Evolutionary conservation across 2,797 vertebrate species (phyloP).

Genomic region (Alfaro cultratus): DNA sequence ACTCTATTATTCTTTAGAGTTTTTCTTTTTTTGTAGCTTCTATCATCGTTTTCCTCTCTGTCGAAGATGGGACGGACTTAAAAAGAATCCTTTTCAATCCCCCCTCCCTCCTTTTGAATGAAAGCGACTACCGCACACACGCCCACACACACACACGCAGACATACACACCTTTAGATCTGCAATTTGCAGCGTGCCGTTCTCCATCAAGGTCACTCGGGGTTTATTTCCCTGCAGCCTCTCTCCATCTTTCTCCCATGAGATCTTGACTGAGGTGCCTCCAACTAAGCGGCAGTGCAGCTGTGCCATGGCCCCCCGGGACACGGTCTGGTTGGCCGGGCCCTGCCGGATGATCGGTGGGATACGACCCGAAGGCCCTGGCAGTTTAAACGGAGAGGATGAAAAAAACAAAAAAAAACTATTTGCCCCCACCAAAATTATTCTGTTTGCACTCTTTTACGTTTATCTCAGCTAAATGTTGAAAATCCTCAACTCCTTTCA

Average conservation of each 20-base stretch:
- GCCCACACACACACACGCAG: slow-evolving; percentile 70
- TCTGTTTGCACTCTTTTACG: neutral
- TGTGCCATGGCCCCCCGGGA: slow-evolving; percentile 77
- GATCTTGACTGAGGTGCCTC: slow-evolving; percentile 82
- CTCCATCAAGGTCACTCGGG: slow-evolving; percentile 86
- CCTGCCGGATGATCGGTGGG: slow-evolving; percentile 86
- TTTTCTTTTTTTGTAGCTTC: slow-evolving; percentile 18
- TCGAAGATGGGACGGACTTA: slow-evolving; percentile 18
- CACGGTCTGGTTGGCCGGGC: slow-evolving; percentile 88
- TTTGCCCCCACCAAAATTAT: neutral
- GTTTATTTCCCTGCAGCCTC: slow-evolving; percentile 80
- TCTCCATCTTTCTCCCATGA: slow-evolving; percentile 91
- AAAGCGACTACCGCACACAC: neutral
- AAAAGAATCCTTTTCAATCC: slow-evolving; percentile 30
- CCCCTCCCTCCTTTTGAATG: slow-evolving; percentile 11
- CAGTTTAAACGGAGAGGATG: slow-evolving; percentile 36
- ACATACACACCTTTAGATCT: slow-evolving; percentile 82
- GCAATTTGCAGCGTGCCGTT: slow-evolving; percentile 90
- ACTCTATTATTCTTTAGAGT: slow-evolving; percentile 1
- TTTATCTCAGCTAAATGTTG: neutral
- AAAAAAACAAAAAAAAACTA: neutral
- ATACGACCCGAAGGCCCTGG: slow-evolving; percentile 77
- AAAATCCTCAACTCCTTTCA: neutral
- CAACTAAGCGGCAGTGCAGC: slow-evolving; percentile 86
- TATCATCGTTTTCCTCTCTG: slow-evolving; percentile 19